Conservation (phyloP, 23 tunicate genomes). For the Pegea sp. region DNA sequence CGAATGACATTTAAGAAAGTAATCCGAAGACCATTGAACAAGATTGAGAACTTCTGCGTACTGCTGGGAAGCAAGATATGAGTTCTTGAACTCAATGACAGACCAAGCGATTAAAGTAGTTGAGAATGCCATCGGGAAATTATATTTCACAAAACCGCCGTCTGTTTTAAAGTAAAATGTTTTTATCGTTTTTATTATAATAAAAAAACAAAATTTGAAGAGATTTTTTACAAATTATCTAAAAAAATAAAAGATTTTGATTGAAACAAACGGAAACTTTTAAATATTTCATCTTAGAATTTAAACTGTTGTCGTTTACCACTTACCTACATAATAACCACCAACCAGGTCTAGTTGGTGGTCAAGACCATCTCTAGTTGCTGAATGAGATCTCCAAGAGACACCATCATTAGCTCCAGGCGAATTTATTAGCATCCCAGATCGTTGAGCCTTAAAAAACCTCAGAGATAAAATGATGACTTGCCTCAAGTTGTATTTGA, state of each 20-base stretch:
- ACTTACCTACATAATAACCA: slow-evolving; percentile 71
- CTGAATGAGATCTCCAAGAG: slow-evolving; percentile 81
- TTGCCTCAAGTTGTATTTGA: slow-evolving; percentile 66
- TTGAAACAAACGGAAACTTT: too few relatives aligned
- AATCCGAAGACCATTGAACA: slow-evolving; percentile 93
- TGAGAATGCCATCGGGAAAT: slow-evolving; percentile 79
- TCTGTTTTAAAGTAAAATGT: slow-evolving; percentile 9
- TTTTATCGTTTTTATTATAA: background rate
- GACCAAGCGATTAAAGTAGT: slow-evolving; percentile 84
- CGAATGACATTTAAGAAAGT: slow-evolving; percentile 76
- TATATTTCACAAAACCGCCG: slow-evolving; percentile 80
- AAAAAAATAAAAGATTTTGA: too few relatives aligned
- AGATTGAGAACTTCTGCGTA: slow-evolving; percentile 37
- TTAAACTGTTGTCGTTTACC: too few relatives aligned
- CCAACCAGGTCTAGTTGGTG: slow-evolving; percentile 52
- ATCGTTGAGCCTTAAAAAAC: slow-evolving; percentile 84
- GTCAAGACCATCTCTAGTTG: slow-evolving; percentile 68
- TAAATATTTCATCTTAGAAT: too few relatives aligned
- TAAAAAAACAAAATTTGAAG: background rate
- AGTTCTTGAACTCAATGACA: slow-evolving; percentile 72
- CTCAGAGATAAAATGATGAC: slow-evolving; percentile 70
- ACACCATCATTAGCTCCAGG: slow-evolving; percentile 29
- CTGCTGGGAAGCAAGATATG: slow-evolving; percentile 66
- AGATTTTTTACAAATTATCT: too few relatives aligned
- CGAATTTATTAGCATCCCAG: slow-evolving; percentile 30